These are phyloP conservation scores for Hypothenemus hampei DNA, from an alignment of 1,140 invertebrate species.

Conservation along the genomic window DNA sequence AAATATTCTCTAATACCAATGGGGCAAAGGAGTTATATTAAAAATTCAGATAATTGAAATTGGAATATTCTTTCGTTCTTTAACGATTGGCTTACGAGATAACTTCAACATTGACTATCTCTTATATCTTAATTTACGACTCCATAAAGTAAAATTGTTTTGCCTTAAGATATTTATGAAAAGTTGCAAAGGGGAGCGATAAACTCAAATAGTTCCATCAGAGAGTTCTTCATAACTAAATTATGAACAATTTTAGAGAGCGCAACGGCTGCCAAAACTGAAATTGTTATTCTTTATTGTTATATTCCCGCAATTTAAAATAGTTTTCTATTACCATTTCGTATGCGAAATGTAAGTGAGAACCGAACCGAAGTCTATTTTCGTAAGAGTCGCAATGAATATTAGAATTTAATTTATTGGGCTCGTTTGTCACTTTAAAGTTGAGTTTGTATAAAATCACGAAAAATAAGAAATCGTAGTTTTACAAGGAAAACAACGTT, in stretches of 20 bases:
- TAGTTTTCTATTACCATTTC: slow-evolving; percentile 1
- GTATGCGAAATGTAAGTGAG: slow-evolving; percentile 7
- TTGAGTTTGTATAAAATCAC: too few species aligned
- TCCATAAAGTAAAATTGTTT: neutral
- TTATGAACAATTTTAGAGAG: slow-evolving; percentile 16
- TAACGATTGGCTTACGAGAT: too few species aligned
- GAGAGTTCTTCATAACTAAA: slow-evolving; percentile 12
- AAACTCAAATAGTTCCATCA: slow-evolving; percentile 7
- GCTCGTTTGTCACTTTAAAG: too few species aligned
- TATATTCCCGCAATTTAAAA: slow-evolving; percentile 14
- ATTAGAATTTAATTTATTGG: neutral
- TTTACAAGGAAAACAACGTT: too few species aligned
- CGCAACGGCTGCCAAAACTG: slow-evolving; percentile 10
- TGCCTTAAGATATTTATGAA: slow-evolving; percentile 15
- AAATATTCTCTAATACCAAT: too few species aligned
- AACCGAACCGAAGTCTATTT: slow-evolving; percentile 1
- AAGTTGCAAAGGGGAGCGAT: slow-evolving; percentile 8
- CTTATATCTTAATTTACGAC: neutral
- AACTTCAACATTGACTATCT: too few species aligned
- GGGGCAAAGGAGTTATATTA: too few species aligned
- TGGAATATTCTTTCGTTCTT: too few species aligned
- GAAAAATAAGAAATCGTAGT: too few species aligned
- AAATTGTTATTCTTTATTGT: slow-evolving; percentile 12
- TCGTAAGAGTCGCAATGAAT: slow-evolving; percentile 4
- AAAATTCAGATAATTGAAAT: too few species aligned